A percentile compares a stretch with the other conserved stretches of the same genome.
Conservation (phyloP, 1,140 invertebrate species). For the Octopus sinensis region DNA sequence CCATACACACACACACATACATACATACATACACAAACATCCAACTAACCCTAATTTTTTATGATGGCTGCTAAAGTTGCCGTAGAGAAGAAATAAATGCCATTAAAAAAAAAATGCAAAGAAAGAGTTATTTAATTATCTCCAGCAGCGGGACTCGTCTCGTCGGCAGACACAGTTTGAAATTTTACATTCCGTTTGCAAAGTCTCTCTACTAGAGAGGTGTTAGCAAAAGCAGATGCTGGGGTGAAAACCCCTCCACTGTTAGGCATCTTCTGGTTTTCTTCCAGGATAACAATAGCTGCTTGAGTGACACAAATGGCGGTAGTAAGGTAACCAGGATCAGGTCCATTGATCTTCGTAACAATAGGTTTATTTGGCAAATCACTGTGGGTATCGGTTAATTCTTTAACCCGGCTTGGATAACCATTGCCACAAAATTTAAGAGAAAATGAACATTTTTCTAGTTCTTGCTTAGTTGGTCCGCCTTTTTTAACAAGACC, state of each 20-base stretch:
- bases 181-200: constrained; percentile 65
- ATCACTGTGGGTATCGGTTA: constrained; percentile 64
- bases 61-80: no score
- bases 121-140: no score
- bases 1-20: no score
- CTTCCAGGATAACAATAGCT: constrained; percentile 73
- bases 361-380: constrained; percentile 69
- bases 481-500: constrained; percentile 70
- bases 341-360: constrained; percentile 64
- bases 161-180: constrained; percentile 18
- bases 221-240: constrained; percentile 66
- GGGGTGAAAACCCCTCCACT: constrained; percentile 66
- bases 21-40: no score
- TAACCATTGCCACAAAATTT: constrained; percentile 76
- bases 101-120: no score
- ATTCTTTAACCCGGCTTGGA: constrained; percentile 65
- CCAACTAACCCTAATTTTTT: no score
- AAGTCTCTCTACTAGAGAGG: constrained; percentile 65
- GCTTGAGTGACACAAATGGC: constrained; percentile 69
- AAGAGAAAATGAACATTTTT: constrained; percentile 67
- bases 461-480: constrained; percentile 64
- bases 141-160: no score
- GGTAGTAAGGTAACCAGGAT: constrained; percentile 83
- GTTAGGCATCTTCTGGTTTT: constrained; percentile 62
- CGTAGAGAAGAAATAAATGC: no score